Evolutionary conservation across 2,888 invertebrate genomes (phyloP).

Genomic region (Eupithecia subumbrata): DNA sequence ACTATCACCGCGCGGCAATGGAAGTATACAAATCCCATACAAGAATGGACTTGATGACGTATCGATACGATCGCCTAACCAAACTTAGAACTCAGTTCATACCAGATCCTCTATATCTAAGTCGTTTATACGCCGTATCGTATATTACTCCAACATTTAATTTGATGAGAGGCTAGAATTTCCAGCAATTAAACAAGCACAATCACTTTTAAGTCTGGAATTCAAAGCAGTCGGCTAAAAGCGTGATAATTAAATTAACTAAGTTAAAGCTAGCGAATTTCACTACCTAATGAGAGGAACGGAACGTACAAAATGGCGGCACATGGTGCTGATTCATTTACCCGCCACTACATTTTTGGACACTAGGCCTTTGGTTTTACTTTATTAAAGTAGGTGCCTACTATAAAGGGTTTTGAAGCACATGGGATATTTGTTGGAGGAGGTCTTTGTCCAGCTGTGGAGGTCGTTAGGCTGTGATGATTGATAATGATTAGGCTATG

Average conservation of each 20-base stretch:
- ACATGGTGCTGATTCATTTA: constrained; percentile 35
- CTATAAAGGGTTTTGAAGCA: background rate
- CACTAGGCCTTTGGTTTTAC: background rate
- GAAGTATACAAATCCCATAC: no score
- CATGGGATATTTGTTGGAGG: background rate
- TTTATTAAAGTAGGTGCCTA: background rate
- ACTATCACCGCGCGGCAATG: no score
- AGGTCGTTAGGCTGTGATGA: no score
- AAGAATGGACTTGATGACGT: no score
- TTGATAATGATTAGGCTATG: no score
- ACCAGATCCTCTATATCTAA: background rate
- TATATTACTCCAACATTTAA: constrained; percentile 14
- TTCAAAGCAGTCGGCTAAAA: constrained; percentile 44
- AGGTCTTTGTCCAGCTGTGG: background rate
- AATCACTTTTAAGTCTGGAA: constrained; percentile 27
- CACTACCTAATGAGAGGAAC: constrained; percentile 39
- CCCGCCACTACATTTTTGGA: constrained; percentile 5
- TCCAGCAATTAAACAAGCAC: constrained; percentile 35
- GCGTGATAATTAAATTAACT: constrained; percentile 56
- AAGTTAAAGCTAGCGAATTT: constrained; percentile 53
- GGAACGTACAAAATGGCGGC: constrained; percentile 38
- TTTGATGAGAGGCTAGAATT: constrained; percentile 28
- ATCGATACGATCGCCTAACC: background rate
- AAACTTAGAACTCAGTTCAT: background rate
- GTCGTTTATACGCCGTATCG: background rate